Base-by-base conservation (phyloP, 2,888 invertebrate species). In the Lasioglossum zephyrum region DNA sequence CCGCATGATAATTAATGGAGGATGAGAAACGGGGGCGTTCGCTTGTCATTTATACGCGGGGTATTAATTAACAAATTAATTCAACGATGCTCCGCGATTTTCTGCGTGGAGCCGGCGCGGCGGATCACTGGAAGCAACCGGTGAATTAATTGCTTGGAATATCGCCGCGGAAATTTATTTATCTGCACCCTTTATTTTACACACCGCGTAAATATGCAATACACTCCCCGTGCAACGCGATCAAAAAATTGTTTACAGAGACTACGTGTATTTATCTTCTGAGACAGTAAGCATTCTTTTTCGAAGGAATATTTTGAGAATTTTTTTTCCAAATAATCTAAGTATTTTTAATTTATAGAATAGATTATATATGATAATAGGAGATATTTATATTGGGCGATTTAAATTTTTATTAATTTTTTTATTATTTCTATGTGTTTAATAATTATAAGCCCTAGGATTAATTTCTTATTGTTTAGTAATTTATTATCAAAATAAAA, bases 61-160 rank as follows among this genome's bases (percentile, higher is more conserved):
- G 9, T 39, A 39, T 26, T 73, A 73, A 80, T 80, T 80, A 75
- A 80, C 70, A 39, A 75, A 80, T 80, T 80, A 57, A 75, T 75
- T 75, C 41, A 36, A 75, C 18, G 63, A n/a, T 39, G n/a, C 69
- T 73, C 26, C 41, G 41, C n/a, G 60, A 75, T 63, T 69, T 69
- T 69, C 69, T 69, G 22, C 18, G 36, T 6, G 2, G 36, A 22
- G 63, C 31, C 63, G 16, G 31, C 26, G 31, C 11, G 47, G 0
- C 16, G 47, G 63, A 63, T 63, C 16, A 18, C 31, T 66, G 36
- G 66, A 9, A 69, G 22, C 22, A 22, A 39, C 9, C 22, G 22
- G 18, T 69, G 39, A 11, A 69, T 66, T 69, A 69, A 69, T 69
- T 69, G 69, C 39, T 11, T 22, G 69, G 39, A 39, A 11, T 39